A percentile compares a stretch with the other conserved stretches of the same genome.
Conservation (phyloP, 2,797 vertebrate species). For the Megaceryle alcyon region DNA sequence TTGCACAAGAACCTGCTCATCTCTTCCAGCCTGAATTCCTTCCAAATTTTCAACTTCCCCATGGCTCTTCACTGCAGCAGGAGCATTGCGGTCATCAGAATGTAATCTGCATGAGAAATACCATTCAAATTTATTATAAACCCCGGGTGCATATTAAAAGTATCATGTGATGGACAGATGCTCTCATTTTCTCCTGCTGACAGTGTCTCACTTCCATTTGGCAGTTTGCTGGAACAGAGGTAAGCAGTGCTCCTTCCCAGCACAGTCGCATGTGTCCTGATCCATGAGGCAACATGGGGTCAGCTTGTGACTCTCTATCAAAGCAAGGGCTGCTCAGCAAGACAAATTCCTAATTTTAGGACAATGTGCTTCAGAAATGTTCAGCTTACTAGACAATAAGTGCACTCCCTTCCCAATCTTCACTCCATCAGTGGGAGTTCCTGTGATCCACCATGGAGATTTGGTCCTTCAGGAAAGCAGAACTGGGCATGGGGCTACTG, state of each 20-base stretch:
- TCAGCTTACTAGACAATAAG: neutral
- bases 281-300: neutral
- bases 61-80: neutral
- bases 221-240: neutral
- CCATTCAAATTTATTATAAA: neutral
- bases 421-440: neutral
- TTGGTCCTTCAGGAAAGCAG: neutral
- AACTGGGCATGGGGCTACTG: neutral
- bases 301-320: neutral
- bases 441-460: neutral
- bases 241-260: neutral
- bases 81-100: constrained; percentile 25
- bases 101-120: constrained; percentile 53
- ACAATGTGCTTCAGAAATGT: neutral
- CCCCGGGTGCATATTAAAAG: neutral
- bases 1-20: neutral
- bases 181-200: neutral
- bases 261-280: neutral
- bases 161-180: neutral
- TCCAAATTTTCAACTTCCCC: constrained; percentile 13
- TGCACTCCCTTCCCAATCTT: neutral
- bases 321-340: neutral
- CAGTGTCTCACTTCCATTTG: neutral
- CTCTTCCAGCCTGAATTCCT: neutral
- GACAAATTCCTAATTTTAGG: neutral